Base-by-base conservation (phyloP, 30 jellyfish, hydroid and myxozoan species). In the Aurelia aurita complex sp. Pacific region DNA sequence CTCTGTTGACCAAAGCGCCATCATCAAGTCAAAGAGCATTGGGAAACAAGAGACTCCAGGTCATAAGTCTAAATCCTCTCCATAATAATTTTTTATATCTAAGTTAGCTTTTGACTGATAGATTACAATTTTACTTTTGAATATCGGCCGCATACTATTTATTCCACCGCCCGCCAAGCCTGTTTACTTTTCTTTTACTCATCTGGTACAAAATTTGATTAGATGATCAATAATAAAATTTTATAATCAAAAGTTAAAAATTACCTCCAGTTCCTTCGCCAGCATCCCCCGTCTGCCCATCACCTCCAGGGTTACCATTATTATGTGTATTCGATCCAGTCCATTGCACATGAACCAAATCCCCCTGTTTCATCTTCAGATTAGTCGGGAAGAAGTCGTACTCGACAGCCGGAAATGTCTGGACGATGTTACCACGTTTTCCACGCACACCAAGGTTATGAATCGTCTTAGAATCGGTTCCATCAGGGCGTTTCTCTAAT, bases 201-300 rank as follows among this genome's bases (percentile, higher is more conserved):
- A 23, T 23, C 29, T 23, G 29, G 29, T 23, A 23, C 29, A 23
- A 23, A 23, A 23, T 23, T 23, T 23, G 29, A 23, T 23, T 23
- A 23, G 29, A 23, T 23, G 29, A 23, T 1, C 6, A 38, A 9
- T 40, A 40, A 40, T 1, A 1, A 40, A 9, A 40, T 40, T 40
- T 23, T 23, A 23, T 40, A 40, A 40, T 3, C 0, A 23, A 46
- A 40, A 19, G 29, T 14, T 42, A 18, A 61, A 32, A 34, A 38
- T 12, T 92, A 92, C 98, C 98, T 34, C 90, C 91, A 4, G 91
- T 82, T 53, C 98, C 98, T 79, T 94, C 95, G 5, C 98, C 98
- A 53, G 89, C 98, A 69, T 94, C 96, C 3, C 98, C 98, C 33
- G 97, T 73, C 84, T 94, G 98, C 12, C 98, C 98, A 80, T 94